Evolutionary conservation across 2,888 invertebrate genomes (phyloP), one percentile per base, ranked within the genome.

Genomic region (Tachystola acroxantha): DNA sequence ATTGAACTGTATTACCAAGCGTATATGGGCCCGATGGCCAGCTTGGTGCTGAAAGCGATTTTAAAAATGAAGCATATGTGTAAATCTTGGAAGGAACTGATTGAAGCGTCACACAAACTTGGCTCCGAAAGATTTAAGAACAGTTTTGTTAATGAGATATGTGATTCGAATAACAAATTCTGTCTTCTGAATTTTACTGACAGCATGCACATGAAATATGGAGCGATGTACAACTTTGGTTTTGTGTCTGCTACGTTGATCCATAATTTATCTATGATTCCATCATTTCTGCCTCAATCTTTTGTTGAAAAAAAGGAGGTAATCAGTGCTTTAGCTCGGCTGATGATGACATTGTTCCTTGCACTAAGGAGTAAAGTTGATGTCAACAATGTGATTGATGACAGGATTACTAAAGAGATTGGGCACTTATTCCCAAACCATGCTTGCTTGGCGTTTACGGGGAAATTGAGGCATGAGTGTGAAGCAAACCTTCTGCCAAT

Each of bases 61-160:
- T 3, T 38, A 13, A 34, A 34, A 13, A 30, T 34, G 13, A 37
- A 30, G 13, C 24, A 27, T 12, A 12, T 7, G 10, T 37, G 37
- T 7, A 13, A 14, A 3, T 13, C 34, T 10, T 41, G 41, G 41
- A 24, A 25, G 2, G 37, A 41, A 20, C 20, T 41, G n/a, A 32
- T 32, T 11, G 10, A 22, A 9, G 37, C 37, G 9, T 37, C 41
- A 2, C 7, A 12, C 12, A 24, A 10, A 1, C 28, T 37, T n/a
- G 37, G 37, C 5, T 6, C 7, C 0, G 34, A 34, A 9, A 34
- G 34, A 22, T 32, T 37, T 19, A 16, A 5, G 14, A 35, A 14
- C 3, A 34, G 29, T 26, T 19, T 32, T 7, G 3, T 35, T 10
- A 35, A 29, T 3, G 35, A 35, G 6, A 41, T 37, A 3, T 41